Evolutionary conservation across 2,888 invertebrate genomes (phyloP), one percentile per base, ranked within the genome.

Genomic region (Eupeodes luniger): DNA sequence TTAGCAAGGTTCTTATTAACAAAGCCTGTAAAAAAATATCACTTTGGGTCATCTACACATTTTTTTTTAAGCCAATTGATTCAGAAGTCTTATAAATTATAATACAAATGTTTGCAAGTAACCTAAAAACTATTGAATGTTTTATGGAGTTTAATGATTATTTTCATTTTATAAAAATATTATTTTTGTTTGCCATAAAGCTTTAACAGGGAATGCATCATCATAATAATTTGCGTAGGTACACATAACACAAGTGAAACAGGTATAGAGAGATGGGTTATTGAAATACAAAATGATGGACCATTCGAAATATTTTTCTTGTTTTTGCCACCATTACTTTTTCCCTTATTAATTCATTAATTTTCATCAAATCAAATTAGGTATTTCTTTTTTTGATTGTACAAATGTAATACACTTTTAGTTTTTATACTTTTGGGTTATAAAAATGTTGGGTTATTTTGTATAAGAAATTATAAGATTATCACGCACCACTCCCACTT

Each of bases 401-500:
- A 27, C 27, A 27, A 27, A 27, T 27, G 27, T 27, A 27, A 27
- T 27, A 27, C 27, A 27, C 27, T 27, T 27, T 27, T 3, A 27
- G 27, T 2, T 27, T 27, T 27, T 27, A 27, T 27, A 27, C 27
- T 27, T 27, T 27, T 27, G 27, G 27, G 27, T 27, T 27, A 27
- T 27, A 27, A 27, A 27, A 27, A 27, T 27, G 27, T 27, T 27
- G 27, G 27, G 3, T 27, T 27, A 3, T 27, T 27, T 27, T 2
- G 2, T 2, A 19, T 7, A 10, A 51, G 11, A 11, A 5, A 7
- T 14, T 3, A 47, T 19, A 4, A 64, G 7, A 27, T 44, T 66
- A 27, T 27, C 14, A 27, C 4, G 12, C 16, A 70, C 55, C 70
- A 70, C 55, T 70, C 70, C 70, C 70, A 70, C 55, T 40, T 70